phyloP scores from a whole-genome alignment of 2,888 invertebrate genomes.

The Dolichopus griseipennis region DNA sequence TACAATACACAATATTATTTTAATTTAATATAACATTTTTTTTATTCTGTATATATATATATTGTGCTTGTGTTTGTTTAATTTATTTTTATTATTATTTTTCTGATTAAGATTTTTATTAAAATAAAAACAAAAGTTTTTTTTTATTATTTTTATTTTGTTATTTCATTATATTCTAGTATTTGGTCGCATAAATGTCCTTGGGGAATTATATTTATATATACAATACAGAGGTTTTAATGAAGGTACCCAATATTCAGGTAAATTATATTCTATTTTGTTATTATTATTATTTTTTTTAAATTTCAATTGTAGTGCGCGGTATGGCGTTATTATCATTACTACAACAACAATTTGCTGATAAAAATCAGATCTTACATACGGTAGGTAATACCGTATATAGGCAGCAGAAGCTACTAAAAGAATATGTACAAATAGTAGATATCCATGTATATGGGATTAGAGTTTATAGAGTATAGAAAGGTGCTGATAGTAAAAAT shows the following conservation, averaged over 20 bases:
- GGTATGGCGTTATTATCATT: no score
- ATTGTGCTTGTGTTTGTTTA: background rate
- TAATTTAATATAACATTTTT: no score
- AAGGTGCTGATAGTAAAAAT: background rate
- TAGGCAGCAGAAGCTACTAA: no score
- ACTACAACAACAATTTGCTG: no score
- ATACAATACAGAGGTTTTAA: background rate
- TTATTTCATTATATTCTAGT: no score
- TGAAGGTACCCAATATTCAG: constrained; percentile 1
- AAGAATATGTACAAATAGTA: background rate
- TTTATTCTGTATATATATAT: background rate
- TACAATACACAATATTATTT: no score
- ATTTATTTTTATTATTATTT: background rate
- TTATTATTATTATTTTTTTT: background rate
- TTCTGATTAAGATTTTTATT: constrained; percentile 4
- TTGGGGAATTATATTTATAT: constrained; percentile 6
- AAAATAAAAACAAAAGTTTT: background rate
- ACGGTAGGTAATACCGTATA: no score
- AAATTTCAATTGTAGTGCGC: no score
- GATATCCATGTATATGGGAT: background rate
- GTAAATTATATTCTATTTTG: background rate
- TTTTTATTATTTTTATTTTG: no score
- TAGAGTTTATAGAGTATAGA: no score
- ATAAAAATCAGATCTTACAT: no score
- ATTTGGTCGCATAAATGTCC: background rate